Conservation (phyloP, 2,888 invertebrate genomes). For the Noctua janthe region DNA sequence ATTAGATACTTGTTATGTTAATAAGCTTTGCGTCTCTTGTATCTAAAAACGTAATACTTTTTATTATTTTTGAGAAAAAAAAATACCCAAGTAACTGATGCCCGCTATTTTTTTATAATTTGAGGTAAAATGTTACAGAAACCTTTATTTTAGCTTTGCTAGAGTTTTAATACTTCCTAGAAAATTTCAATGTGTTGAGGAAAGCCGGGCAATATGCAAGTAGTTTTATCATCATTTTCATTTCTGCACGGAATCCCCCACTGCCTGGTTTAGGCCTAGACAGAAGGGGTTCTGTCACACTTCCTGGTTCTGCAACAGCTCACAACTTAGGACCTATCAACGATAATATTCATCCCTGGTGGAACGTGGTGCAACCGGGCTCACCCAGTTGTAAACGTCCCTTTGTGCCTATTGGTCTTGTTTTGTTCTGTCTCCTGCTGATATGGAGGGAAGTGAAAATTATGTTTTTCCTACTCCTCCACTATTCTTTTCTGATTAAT, state of each 20-base stretch:
- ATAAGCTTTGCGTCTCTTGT: not conserved
- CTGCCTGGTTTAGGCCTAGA: not conserved
- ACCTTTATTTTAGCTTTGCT: not conserved
- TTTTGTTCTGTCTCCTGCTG: not conserved
- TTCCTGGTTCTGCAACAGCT: not conserved
- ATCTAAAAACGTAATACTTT: not conserved
- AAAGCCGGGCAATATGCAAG: not conserved
- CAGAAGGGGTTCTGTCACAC: not conserved
- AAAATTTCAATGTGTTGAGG: not conserved
- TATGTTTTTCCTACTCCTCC: no score
- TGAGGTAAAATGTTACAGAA: not conserved
- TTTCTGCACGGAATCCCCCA: not conserved
- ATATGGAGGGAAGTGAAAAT: not conserved
- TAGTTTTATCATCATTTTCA: not conserved
- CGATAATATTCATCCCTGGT: no score
- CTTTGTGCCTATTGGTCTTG: not conserved
- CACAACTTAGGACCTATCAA: no score
- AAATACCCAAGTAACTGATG: not conserved
- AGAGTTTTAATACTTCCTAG: not conserved
- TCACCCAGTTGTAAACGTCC: no score
- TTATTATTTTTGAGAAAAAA: not conserved
- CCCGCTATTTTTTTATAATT: not conserved
- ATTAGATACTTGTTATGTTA: conserved; percentile 22
- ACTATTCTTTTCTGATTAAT: no score
- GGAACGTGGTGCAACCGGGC: no score